phyloP scores from a whole-genome alignment of 2,888 invertebrate genomes.

The Nymphalis c-album region DNA sequence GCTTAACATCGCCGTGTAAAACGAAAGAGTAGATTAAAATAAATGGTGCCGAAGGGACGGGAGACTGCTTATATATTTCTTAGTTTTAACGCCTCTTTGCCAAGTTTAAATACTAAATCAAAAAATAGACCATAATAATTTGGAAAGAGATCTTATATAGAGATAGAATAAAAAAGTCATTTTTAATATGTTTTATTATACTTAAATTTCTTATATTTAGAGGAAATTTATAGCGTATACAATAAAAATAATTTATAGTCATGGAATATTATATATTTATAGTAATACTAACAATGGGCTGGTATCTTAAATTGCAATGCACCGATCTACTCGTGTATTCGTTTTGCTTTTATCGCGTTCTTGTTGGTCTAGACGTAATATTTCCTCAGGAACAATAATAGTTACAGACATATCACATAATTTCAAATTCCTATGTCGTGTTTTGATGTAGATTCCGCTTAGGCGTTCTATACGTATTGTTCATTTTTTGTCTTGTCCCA shows the following conservation, averaged over 20 bases:
- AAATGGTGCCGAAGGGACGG: constrained; percentile 51
- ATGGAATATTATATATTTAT: constrained; percentile 27
- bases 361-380: constrained; percentile 75
- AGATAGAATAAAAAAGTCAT: too few species aligned
- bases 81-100: constrained; percentile 8
- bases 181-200: too few species aligned
- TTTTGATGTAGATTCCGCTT: constrained; percentile 6
- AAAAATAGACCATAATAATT: neutral
- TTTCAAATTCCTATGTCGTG: constrained; percentile 38
- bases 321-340: constrained; percentile 47
- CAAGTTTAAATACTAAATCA: neutral
- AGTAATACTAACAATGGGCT: constrained; percentile 77
- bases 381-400: constrained; percentile 64
- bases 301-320: constrained; percentile 52
- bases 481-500: neutral
- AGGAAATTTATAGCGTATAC: constrained; percentile 58
- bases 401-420: constrained; percentile 54
- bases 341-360: constrained; percentile 73
- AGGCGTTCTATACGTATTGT: neutral
- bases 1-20: constrained; percentile 40
- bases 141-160: too few species aligned
- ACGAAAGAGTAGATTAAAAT: constrained; percentile 51
- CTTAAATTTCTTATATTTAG: neutral
- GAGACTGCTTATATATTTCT: constrained; percentile 14
- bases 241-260: too few species aligned